A percentile compares a stretch with the other conserved stretches of the same genome.
These are phyloP conservation scores for Pyrocoelia pectoralis DNA, from an alignment of 2,888 invertebrate genomes.

Conservation along the genomic window DNA sequence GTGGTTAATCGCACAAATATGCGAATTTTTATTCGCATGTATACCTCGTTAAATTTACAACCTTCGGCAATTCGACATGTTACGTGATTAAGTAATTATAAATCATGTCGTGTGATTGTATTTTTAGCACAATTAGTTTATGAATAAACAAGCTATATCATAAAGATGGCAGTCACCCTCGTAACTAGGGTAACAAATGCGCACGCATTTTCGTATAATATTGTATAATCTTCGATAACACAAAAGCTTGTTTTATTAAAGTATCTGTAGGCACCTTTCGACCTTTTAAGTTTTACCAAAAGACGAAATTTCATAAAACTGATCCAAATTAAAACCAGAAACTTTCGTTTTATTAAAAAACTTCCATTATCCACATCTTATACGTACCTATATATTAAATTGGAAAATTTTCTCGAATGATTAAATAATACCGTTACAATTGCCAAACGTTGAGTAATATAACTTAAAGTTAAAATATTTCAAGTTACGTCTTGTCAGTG, in stretches of 20 bases:
- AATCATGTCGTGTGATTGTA: background rate
- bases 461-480: too few species aligned
- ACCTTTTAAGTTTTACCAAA: background rate
- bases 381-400: too few species aligned
- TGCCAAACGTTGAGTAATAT: constrained; percentile 8
- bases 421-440: background rate
- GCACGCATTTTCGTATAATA: constrained; percentile 20
- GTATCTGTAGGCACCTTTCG: constrained; percentile 13
- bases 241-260: constrained; percentile 6
- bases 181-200: constrained; percentile 23
- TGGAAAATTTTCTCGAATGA: background rate
- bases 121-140: constrained; percentile 19
- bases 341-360: too few species aligned
- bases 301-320: too few species aligned
- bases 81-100: too few species aligned
- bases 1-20: constrained; percentile 20
- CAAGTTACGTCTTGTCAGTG: too few species aligned
- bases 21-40: background rate
- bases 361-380: too few species aligned
- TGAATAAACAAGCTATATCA: constrained; percentile 18
- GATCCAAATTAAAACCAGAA: too few species aligned
- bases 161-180: constrained; percentile 21
- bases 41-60: too few species aligned
- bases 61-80: too few species aligned
- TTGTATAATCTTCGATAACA: background rate